Percentiles rank a stretch among this genome's conserved stretches.
Evolutionary conservation across 2,888 invertebrate genomes (phyloP).

Genomic region (Ellobium chinense): DNA sequence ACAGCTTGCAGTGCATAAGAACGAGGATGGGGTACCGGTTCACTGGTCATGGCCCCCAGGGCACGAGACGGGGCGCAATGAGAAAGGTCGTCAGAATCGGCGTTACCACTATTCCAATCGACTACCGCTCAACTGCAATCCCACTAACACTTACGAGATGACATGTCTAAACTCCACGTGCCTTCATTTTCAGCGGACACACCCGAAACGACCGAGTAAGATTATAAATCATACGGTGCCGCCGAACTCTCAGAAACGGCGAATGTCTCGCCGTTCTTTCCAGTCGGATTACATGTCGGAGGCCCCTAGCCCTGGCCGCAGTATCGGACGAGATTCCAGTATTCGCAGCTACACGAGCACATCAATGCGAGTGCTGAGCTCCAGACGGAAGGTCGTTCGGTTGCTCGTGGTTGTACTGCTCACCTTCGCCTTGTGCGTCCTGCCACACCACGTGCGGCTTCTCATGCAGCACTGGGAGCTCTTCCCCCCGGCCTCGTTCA

Average conservation of each 20-base stretch:
- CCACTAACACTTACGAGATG: not conserved
- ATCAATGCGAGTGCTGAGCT: slow-evolving; percentile 37
- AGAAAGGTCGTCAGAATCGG: not conserved
- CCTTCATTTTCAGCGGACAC: slow-evolving; percentile 4
- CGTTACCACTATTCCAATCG: not conserved
- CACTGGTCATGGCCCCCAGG: slow-evolving; percentile 25
- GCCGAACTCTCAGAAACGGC: not conserved
- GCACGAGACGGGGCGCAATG: not conserved
- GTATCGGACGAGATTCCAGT: not conserved
- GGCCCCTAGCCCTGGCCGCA: not conserved
- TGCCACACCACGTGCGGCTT: slow-evolving; percentile 88
- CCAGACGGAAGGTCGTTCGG: slow-evolving; percentile 81
- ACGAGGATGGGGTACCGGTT: not conserved
- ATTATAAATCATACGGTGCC: not conserved
- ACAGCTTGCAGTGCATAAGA: not conserved
- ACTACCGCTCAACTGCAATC: not conserved
- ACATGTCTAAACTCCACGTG: not conserved
- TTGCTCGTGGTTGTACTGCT: slow-evolving; percentile 93
- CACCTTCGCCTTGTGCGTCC: slow-evolving; percentile 92
- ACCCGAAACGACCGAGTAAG: slow-evolving; percentile 7
- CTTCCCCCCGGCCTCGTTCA: slow-evolving; percentile 47
- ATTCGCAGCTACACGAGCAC: not conserved
- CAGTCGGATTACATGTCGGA: slow-evolving; percentile 21
- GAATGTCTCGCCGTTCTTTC: slow-evolving; percentile 1
- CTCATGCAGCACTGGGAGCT: slow-evolving; percentile 91